Base-by-base conservation (phyloP, 1,140 invertebrate species). In the Melipona quadrifasciata region DNA sequence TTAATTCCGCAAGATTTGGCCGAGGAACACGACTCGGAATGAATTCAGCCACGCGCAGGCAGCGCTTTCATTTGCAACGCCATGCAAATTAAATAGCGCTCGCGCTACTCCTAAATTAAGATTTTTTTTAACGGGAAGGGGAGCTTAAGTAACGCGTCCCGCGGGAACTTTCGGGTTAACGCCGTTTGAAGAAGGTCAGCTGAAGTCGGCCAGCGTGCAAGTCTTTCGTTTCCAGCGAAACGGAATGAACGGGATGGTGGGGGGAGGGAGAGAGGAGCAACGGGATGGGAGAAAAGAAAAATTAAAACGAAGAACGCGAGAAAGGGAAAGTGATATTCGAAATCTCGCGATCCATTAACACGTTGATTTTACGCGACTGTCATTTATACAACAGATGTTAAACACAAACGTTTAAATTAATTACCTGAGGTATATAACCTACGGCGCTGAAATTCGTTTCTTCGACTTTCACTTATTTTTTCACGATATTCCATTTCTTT, bases 81-180 rank as follows among this genome's bases (percentile, higher is more conserved):
- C 51, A 75, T 82, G 71, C 58, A 76, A 76, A 75, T 75, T 82
- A 34, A 65, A 65, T 65, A 67, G 71, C 57, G 27, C 31, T 11
- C 19, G 47, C 10, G 57, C 17, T n/a, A 24, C 72, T 47, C 17
- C 27, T 65, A 75, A 82, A 67, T 76, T 65, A 65, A 82, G 80
- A 82, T 82, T 82, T 81, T 82, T 81, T 82, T 64, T n/a, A 74
- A 24, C 80, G 71, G 39, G 27, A 65, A 53, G 71, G 24, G 39
- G 27, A n/a, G 31, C 12, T 73, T 71, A 58, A 80, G 61, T 80
- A 80, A 71, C 78, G 67, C 78, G 76, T 53, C 12, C 19, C 61
- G 11, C 24, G 78, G 34, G 31, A 39, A 71, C 39, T 58, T 55
- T 24, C 67, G 24, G 31, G 17, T 17, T 58, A 71, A 80, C 71